Evolutionary conservation across 2,113 vertebrate genomes (phyloP), one percentile per base, ranked within the genome.

Genomic region (Synodontis membranacea): DNA sequence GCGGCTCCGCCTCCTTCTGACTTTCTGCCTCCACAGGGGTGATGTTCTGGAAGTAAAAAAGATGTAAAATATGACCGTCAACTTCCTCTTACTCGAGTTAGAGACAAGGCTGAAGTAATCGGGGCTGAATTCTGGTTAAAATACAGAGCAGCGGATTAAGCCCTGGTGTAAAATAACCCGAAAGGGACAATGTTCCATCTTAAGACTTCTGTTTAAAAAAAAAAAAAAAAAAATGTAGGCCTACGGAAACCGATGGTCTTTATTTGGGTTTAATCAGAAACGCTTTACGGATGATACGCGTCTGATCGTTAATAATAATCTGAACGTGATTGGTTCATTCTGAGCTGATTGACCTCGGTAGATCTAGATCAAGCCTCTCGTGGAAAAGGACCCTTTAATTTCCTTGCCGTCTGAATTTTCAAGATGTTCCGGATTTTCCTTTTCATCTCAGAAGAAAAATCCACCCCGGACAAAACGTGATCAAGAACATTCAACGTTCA

Each of bases 1-100:
- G 58, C 39, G 46, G 34, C 66, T 89, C 68, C n/a, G 83, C 62
- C 54, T 84, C 46, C 34, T 46, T 44, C 39, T 15, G 80, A 37
- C 15, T 12, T 34, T 72, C 62, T 5, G 25, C 34, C 23, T 48
- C 15, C 31, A 60, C 60, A 52, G 42, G 31, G 48, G 4, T 11
- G 10, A 82, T 0, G 25, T 34, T 52, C 88, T 89, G n/a, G 1
- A 86, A 48, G 34, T 37, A 39, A 31, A 60, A 23, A 68, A 28
- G 0, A 56, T 7, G 25, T 31, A 19, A n/a, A 48, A 5, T 54
- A 54, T 34, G 10, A 70, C 11, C 21, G 28, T 21, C 39, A 44
- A 25, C 4, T 23, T 42, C 44, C 7, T 72, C 7, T 74, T 28
- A 21, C 21, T 66, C 5, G 1, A 14, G 1, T 34, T 21, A 39